A percentile compares a stretch with the other conserved stretches of the same genome.
Evolutionary conservation across 2,797 vertebrate genomes (phyloP).

Genomic region (Triplophysa bombifrons): DNA sequence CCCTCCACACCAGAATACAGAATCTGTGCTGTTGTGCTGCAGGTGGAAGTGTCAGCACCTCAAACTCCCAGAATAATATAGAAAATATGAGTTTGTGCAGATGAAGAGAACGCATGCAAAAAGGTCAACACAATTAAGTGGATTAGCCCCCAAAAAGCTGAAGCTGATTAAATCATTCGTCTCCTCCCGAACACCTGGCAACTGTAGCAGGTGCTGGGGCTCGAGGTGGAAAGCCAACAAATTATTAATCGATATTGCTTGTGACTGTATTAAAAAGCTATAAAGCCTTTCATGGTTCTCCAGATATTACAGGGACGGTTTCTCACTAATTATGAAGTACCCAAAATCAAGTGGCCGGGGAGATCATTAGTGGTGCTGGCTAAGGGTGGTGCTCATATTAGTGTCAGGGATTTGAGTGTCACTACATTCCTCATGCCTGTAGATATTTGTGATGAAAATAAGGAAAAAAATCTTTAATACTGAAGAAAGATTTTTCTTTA

Average conservation of each 20-base stretch:
- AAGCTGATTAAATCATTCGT: constrained; percentile 30
- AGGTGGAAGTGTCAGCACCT: background rate
- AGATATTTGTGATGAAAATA: background rate
- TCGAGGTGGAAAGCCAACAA: constrained; percentile 13
- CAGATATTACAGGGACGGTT: background rate
- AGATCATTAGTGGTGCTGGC: constrained; percentile 5
- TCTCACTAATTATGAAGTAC: background rate
- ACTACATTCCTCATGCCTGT: background rate
- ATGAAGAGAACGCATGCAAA: constrained; percentile 15
- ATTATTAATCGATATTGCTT: constrained; percentile 25
- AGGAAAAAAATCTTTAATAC: no score
- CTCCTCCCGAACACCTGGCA: constrained; percentile 33
- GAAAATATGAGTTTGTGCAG: constrained; percentile 4
- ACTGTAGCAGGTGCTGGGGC: constrained; percentile 27
- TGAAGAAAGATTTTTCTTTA: no score
- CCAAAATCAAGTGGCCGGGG: background rate
- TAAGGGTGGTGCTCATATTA: background rate
- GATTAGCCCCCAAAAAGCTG: constrained; percentile 36
- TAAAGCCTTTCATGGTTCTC: constrained; percentile 4
- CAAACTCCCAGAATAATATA: background rate
- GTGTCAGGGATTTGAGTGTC: background rate
- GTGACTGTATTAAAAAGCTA: constrained; percentile 30
- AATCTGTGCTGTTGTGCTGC: background rate
- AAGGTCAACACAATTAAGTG: constrained; percentile 38
- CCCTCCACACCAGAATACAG: background rate